Evolutionary conservation across 2,888 invertebrate species (phyloP), one percentile per base, ranked within the genome.

Genomic region (Trissonchulus sp.): DNA sequence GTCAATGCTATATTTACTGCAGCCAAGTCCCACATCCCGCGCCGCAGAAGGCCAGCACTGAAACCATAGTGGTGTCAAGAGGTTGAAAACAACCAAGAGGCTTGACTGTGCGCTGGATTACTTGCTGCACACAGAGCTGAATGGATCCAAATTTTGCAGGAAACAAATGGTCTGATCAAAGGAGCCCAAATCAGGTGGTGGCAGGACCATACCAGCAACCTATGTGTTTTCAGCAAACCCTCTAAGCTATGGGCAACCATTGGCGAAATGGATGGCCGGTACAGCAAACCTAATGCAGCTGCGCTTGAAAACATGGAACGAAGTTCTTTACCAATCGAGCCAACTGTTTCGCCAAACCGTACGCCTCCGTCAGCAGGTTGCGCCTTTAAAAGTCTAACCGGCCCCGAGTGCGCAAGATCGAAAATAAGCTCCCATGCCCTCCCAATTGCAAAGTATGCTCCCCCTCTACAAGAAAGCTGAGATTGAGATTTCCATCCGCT

Each of bases 291-390:
- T 48, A 48, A 48, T 48, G 48, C 48, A 23, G 48, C 48, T 8
- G 48, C 48, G 48, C 48, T 48, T 48, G 48, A 48, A 23, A 23
- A 15, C 68, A 65, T 33, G 33, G 68, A 28, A 30, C 8, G 35
- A 30, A 65, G n/a, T 65, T 30, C 68, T 33, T 34, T 18, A 33
- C 68, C 31, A 65, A 65, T 34, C 31, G 68, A 65, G 68, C 68
- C 28, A 65, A 65, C 68, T 30, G 33, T 28, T 65, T 65, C 28
- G 35, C 35, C 31, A 30, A 65, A 28, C 33, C 8, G n/a, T 65
- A 65, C n/a, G 68, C 68, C n/a, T 33, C 31, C n/a, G 68, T 65
- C 68, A 65, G 68, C 68, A 65, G 35, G n/a, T 18, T 33, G 28
- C 31, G 31, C 68, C 18, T 30, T 15, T 18, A 30, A 28, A 65